Conservation (phyloP, 2,113 vertebrate species). For the Oryzias melastigma region DNA sequence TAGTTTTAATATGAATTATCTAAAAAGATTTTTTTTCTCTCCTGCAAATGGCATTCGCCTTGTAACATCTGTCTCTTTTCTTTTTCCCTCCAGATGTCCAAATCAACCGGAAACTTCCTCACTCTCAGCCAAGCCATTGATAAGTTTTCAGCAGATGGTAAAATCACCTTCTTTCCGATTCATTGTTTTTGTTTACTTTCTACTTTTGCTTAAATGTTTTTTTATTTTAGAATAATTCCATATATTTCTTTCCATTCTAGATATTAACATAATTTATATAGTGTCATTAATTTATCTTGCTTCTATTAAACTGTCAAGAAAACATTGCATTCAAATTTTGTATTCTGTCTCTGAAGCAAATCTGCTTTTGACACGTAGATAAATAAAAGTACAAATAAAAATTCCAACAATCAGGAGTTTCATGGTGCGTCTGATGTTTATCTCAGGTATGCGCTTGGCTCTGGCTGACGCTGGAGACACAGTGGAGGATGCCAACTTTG, state of each 20-base stretch:
- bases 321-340: too few species aligned
- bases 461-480: slow-evolving; percentile 96
- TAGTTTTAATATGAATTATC: too few species aligned
- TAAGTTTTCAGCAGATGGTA: slow-evolving; percentile 98
- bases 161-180: slow-evolving; percentile 35
- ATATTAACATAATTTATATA: too few species aligned
- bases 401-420: neutral
- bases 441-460: slow-evolving; percentile 95
- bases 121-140: slow-evolving; percentile 86
- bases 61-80: neutral
- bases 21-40: too few species aligned
- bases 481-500: slow-evolving; percentile 97
- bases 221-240: neutral
- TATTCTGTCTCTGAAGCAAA: too few species aligned
- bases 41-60: too few species aligned
- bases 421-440: neutral
- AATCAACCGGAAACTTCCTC: slow-evolving; percentile 98
- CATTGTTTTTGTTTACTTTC: neutral
- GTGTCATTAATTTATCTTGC: too few species aligned
- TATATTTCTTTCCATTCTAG: too few species aligned
- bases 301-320: too few species aligned
- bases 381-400: too few species aligned
- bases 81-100: slow-evolving; percentile 88
- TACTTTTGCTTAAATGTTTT: neutral
- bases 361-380: too few species aligned